phyloP scores from a whole-genome alignment of 2,797 vertebrate species.

The Gadopsis marmoratus region DNA sequence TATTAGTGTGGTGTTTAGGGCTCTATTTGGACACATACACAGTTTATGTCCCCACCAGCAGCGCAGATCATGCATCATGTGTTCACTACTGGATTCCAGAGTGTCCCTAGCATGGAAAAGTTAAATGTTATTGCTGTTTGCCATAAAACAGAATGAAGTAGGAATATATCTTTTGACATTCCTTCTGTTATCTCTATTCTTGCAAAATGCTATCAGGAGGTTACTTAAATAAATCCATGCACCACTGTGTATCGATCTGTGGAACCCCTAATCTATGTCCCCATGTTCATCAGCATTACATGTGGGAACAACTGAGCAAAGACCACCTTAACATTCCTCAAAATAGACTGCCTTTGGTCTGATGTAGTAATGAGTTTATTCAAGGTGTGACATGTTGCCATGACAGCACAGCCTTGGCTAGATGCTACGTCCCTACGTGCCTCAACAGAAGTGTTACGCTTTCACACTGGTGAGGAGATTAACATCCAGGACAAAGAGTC shows the following conservation, averaged over 20 bases:
- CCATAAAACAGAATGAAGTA: background rate
- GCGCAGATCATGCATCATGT: background rate
- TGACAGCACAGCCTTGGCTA: conserved; percentile 21
- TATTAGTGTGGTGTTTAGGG: background rate
- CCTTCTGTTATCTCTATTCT: conserved; percentile 16
- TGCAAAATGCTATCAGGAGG: background rate
- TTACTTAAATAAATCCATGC: background rate
- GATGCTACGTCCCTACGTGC: conserved; percentile 30
- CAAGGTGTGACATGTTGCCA: conserved; percentile 53
- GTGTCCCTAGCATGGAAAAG: background rate
- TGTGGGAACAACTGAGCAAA: background rate
- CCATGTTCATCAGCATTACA: background rate
- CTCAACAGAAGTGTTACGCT: conserved; percentile 26
- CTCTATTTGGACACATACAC: background rate
- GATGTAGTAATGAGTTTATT: conserved; percentile 25
- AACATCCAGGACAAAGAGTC: conserved; percentile 1
- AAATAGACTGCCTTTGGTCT: background rate
- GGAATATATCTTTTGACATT: background rate
- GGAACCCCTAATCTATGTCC: no score
- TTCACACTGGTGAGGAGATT: conserved; percentile 20
- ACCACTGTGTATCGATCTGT: background rate
- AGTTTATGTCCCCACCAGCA: background rate
- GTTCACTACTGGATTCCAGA: background rate
- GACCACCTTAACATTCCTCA: conserved; percentile 1
- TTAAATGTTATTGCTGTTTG: conserved; percentile 2